Conservation (phyloP, 2,797 vertebrate genomes). For the Lutjanus argentimaculatus region DNA sequence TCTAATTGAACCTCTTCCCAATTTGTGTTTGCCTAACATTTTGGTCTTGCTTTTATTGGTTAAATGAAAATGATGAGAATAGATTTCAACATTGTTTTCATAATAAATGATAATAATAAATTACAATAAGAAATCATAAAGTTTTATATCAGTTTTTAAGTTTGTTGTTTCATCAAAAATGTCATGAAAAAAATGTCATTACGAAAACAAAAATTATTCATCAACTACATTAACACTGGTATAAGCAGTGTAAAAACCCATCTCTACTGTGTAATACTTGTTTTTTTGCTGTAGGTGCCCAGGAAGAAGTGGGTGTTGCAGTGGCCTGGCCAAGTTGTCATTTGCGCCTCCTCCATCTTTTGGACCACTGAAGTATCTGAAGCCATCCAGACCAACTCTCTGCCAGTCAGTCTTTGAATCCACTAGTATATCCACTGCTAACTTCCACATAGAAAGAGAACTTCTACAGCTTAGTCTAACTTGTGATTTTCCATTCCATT, state of each 20-base stretch:
- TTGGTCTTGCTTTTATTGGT: no score
- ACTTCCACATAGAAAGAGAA: neutral
- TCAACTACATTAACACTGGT: no score
- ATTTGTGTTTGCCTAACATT: no score
- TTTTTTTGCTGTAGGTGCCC: constrained; percentile 84
- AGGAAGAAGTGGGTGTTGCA: constrained; percentile 93
- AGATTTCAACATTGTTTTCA: no score
- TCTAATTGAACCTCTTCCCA: no score
- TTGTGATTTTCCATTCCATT: constrained; percentile 26
- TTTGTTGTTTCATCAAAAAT: no score
- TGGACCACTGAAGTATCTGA: constrained; percentile 94
- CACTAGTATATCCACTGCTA: neutral
- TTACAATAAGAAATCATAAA: no score
- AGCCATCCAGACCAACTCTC: constrained; percentile 86
- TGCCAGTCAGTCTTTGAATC: constrained; percentile 83
- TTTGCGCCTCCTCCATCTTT: constrained; percentile 94
- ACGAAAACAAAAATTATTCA: no score
- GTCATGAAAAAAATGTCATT: no score
- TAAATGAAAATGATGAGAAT: no score
- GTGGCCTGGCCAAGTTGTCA: constrained; percentile 96
- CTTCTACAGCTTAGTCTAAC: constrained; percentile 21
- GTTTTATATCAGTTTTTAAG: no score
- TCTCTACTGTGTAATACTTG: constrained; percentile 8
- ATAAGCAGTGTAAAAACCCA: neutral
- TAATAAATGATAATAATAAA: no score